Evolutionary conservation across 2,888 invertebrate genomes (phyloP).

Genomic region (Drosophila emarginata): DNA sequence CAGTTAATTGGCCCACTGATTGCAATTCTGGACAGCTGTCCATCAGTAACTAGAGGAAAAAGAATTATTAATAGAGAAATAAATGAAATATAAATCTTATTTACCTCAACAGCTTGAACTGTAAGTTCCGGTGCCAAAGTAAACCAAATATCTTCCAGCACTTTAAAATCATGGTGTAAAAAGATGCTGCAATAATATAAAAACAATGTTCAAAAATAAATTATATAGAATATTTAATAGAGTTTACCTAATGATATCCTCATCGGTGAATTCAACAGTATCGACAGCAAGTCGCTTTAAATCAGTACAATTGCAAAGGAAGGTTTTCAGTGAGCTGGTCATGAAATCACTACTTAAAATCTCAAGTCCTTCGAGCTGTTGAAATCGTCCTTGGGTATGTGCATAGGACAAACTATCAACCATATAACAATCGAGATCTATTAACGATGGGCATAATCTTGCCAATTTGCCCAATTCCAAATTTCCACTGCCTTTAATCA

Average conservation of each 20-base stretch:
- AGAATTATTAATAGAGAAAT: background rate
- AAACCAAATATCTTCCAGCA: slow-evolving; percentile 88
- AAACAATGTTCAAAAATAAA: no score
- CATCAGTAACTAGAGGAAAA: slow-evolving; percentile 84
- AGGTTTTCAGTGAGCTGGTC: slow-evolving; percentile 84
- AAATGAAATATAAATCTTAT: background rate
- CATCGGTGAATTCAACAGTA: slow-evolving; percentile 86
- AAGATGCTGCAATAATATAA: slow-evolving; percentile 84
- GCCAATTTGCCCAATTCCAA: slow-evolving; percentile 85
- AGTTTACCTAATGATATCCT: slow-evolving; percentile 85
- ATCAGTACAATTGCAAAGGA: slow-evolving; percentile 85
- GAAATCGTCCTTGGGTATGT: slow-evolving; percentile 84
- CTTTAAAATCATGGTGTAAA: slow-evolving; percentile 85
- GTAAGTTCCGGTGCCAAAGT: slow-evolving; percentile 87
- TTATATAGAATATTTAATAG: no score
- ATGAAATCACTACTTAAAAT: slow-evolving; percentile 86
- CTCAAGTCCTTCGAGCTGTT: slow-evolving; percentile 86
- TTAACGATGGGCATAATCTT: slow-evolving; percentile 85
- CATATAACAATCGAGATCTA: slow-evolving; percentile 87
- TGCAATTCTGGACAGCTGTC: slow-evolving; percentile 87
- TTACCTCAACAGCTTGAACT: slow-evolving; percentile 85
- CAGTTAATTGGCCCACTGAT: slow-evolving; percentile 87
- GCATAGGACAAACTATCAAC: slow-evolving; percentile 85
- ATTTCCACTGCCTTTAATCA: slow-evolving; percentile 85
- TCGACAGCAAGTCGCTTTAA: slow-evolving; percentile 87